Evolutionary conservation across 2,113 vertebrate genomes (phyloP).

Genomic region (Thermophis baileyi): DNA sequence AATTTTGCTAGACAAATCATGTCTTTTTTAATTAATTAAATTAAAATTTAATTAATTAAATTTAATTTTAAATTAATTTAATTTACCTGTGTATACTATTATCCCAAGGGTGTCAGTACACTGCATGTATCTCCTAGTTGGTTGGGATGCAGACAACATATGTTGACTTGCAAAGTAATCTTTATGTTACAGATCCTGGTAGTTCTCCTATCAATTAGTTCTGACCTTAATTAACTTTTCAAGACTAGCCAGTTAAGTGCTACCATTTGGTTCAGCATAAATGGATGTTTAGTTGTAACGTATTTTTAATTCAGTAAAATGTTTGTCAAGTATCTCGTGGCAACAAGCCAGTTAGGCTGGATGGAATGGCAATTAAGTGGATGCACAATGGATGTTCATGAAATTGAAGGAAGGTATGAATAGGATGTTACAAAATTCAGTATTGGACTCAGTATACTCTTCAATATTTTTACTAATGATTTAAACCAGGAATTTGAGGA

Average conservation of each 20-base stretch:
- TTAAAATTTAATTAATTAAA: background rate
- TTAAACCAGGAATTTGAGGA: background rate
- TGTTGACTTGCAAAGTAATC: background rate
- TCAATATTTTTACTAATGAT: background rate
- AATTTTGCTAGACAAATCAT: background rate
- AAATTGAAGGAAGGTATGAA: background rate
- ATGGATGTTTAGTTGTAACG: background rate
- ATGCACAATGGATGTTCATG: background rate
- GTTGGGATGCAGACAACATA: background rate
- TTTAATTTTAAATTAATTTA: background rate
- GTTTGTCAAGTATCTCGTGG: background rate
- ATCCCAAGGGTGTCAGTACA: background rate
- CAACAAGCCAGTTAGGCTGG: background rate
- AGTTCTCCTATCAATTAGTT: background rate
- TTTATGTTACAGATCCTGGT: background rate
- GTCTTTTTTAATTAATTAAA: background rate
- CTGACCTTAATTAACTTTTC: background rate
- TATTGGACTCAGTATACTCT: background rate
- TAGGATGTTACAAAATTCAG: background rate
- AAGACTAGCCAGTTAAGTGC: background rate
- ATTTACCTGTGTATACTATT: background rate
- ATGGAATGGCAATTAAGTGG: background rate
- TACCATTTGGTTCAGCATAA: background rate
- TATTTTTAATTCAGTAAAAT: background rate
- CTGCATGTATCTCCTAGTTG: background rate